A percentile compares a stretch with the other conserved stretches of the same genome.
These are phyloP conservation scores for Meloe dianella DNA, from an alignment of 2,888 invertebrate species.

Conservation along the genomic window DNA sequence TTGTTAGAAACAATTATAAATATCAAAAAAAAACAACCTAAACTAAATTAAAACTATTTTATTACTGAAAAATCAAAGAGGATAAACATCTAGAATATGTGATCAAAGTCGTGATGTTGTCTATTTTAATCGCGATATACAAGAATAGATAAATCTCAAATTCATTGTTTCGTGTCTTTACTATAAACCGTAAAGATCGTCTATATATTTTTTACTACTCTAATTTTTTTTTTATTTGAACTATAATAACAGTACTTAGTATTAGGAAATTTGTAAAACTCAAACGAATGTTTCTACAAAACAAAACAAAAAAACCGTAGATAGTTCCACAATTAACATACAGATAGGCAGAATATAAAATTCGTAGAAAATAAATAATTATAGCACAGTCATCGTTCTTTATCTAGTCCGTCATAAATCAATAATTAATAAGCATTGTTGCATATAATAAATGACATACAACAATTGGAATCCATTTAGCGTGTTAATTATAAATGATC, in stretches of 20 bases:
- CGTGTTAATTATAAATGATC: neutral
- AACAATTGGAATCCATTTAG: neutral
- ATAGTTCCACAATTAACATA: neutral
- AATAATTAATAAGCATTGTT: constrained; percentile 2
- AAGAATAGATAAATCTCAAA: constrained; percentile 41
- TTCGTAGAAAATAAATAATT: constrained; percentile 6
- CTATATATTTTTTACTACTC: neutral
- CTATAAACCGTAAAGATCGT: neutral
- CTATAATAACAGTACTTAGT: neutral
- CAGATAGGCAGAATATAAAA: neutral
- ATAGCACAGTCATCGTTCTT: constrained; percentile 4
- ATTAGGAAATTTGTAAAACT: too few relatives aligned
- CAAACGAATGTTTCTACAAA: neutral
- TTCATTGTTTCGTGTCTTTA: constrained; percentile 39
- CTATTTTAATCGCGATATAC: constrained; percentile 40
- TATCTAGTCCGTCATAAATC: constrained; percentile 7
- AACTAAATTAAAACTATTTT: constrained; percentile 8
- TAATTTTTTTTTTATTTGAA: neutral
- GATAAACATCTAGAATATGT: constrained; percentile 24
- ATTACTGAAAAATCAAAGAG: constrained; percentile 8
- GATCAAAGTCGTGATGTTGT: constrained; percentile 39
- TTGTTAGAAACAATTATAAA: constrained; percentile 14
- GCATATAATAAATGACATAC: constrained; percentile 4
- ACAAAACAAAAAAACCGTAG: neutral
- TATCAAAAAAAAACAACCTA: too few relatives aligned